phyloP scores from a whole-genome alignment of 2,113 vertebrate genomes.

The Lethenteron camtschaticum region DNA sequence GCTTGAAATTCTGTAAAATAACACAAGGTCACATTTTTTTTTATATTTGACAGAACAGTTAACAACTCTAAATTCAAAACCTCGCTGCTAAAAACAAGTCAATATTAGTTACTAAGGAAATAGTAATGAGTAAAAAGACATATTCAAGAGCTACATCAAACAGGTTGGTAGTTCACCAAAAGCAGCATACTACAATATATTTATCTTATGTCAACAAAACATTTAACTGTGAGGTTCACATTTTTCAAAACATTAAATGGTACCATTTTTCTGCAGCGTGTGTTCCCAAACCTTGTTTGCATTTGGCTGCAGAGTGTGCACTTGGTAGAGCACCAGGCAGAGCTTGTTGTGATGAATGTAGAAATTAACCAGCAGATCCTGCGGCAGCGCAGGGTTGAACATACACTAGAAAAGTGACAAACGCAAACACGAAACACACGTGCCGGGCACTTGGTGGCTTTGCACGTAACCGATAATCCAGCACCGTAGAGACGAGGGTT shows the following conservation, averaged over 20 bases:
- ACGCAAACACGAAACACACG: background rate
- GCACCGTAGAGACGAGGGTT: too few relatives aligned
- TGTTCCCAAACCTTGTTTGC: constrained; percentile 46
- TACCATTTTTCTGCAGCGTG: too few relatives aligned
- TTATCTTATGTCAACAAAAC: too few relatives aligned
- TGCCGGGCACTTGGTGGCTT: too few relatives aligned
- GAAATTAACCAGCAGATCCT: constrained; percentile 76
- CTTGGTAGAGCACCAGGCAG: constrained; percentile 76
- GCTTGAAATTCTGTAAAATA: constrained; percentile 50
- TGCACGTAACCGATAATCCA: too few relatives aligned
- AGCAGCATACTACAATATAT: background rate
- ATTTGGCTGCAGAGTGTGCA: constrained; percentile 56
- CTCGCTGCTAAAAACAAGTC: too few relatives aligned
- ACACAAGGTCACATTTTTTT: background rate
- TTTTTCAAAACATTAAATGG: too few relatives aligned
- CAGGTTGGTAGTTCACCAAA: too few relatives aligned
- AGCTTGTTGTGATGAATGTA: constrained; percentile 92
- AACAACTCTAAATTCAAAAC: too few relatives aligned
- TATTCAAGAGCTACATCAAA: background rate
- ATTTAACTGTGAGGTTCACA: too few relatives aligned
- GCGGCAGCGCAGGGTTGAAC: constrained; percentile 66
- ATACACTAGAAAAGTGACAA: constrained; percentile 40
- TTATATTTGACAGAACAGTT: too few relatives aligned
- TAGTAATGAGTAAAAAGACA: background rate
- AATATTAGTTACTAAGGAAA: too few relatives aligned